A percentile compares a stretch with the other conserved stretches of the same genome.
phyloP scores from a whole-genome alignment of 1,140 invertebrate species.

The Drosophila kikkawai region DNA sequence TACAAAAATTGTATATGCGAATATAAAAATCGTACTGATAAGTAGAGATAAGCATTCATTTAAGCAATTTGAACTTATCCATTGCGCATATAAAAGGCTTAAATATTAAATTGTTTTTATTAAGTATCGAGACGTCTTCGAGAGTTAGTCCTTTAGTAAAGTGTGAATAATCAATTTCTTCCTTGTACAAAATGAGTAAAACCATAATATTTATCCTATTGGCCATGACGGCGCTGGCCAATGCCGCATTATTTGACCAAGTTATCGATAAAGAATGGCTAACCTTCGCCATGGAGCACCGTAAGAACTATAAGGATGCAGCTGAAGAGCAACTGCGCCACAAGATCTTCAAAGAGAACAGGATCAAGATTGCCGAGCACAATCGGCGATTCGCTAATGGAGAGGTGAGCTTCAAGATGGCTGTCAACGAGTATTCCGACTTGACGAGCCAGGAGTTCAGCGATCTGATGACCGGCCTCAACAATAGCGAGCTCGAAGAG shows the following conservation, averaged over 20 bases:
- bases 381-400: background rate
- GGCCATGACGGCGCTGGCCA: background rate
- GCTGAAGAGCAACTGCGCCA: background rate
- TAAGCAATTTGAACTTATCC: too few species aligned
- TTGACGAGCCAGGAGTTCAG: background rate
- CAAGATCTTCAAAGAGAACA: slow-evolving; percentile 6
- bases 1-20: too few species aligned
- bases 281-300: background rate
- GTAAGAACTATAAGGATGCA: background rate
- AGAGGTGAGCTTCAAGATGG: slow-evolving; percentile 1
- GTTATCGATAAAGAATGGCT: background rate
- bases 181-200: background rate
- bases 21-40: too few species aligned
- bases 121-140: background rate
- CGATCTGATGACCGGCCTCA: background rate
- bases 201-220: background rate
- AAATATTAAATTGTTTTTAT: background rate
- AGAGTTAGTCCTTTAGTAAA: background rate
- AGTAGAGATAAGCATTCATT: too few species aligned
- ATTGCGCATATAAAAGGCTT: background rate
- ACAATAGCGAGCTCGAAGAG: background rate
- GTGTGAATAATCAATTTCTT: too few species aligned
- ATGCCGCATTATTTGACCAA: background rate
- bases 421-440: background rate
- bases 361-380: background rate